Evolutionary conservation across 1,140 invertebrate species (phyloP), one percentile per base, ranked within the genome.

Genomic region (Asobara japonica): DNA sequence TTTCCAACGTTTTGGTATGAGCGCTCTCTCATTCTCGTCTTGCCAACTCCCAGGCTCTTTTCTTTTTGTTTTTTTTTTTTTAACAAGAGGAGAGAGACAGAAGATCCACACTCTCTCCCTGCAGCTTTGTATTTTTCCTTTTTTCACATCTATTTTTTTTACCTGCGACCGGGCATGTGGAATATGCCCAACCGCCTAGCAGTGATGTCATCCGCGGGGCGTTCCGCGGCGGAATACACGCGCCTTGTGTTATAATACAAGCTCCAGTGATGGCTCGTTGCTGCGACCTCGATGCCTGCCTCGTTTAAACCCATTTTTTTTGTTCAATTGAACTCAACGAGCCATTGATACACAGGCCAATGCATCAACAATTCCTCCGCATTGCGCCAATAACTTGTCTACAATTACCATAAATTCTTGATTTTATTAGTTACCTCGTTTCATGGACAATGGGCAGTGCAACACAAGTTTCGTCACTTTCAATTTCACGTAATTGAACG

Each of bases 121-220:
- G 41, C 41, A 16, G 41, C n/a, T n/a, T n/a, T n/a, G n/a, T n/a
- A n/a, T n/a, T n/a, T 69, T 27, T 41, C 33, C 36, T 33, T 60
- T 73, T 30, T n/a, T 27, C 22, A 11, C 61, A 6, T 69, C 16
- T 30, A 25, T 67, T 51, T 60, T 31, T 62, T 31, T 45, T 62
- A 56, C 65, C 41, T 60, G 65, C 1, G 22, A 56, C 3, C 22
- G 51, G 18, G 27, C 72, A 20, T 36, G 61, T 61, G 67, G 67
- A 70, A 62, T 29, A 62, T 62, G 60, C 48, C 48, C 45, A 56
- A 60, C 48, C 18, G 45, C 45, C n/a, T 64, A 33, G 30, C 48
- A 66, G 64, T 72, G 70, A 72, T 72, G 70, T 72, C 70, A 72
- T 72, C 48, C 70, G 45, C 70, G 66, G 70, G 70, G 70, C 64